Evolutionary conservation across 2,113 vertebrate genomes (phyloP).

Genomic region (Stomatorhinus ivindoensis): DNA sequence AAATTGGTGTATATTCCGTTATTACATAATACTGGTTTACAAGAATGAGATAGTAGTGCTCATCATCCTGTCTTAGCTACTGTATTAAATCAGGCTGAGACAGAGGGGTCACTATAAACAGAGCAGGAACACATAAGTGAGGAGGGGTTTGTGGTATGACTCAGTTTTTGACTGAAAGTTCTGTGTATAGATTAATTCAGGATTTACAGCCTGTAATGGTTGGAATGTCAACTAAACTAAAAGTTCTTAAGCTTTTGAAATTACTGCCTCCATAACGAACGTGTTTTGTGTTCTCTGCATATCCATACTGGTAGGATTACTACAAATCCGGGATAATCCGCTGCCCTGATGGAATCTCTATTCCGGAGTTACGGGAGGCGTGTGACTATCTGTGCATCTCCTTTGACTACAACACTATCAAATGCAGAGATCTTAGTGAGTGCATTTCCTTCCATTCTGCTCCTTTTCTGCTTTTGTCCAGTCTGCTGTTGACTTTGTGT

Average conservation of each 20-base stretch:
- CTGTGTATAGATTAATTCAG: background rate
- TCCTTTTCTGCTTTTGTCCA: background rate
- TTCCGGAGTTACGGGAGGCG: conserved; percentile 94
- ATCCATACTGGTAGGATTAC: conserved; percentile 77
- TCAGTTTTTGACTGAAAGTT: background rate
- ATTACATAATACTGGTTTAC: background rate
- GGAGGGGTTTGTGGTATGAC: background rate
- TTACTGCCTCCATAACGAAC: conserved; percentile 33
- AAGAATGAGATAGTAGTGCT: background rate
- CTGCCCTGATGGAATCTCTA: conserved; percentile 97
- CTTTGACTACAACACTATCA: conserved; percentile 97
- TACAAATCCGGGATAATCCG: conserved; percentile 98
- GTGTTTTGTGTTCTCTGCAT: conserved; percentile 19
- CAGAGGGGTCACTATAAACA: background rate
- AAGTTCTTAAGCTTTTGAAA: conserved; percentile 7
- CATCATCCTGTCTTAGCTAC: background rate
- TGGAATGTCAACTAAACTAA: background rate
- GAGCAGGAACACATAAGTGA: background rate
- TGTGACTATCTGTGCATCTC: conserved; percentile 99
- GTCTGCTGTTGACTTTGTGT: background rate
- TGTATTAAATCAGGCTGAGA: background rate
- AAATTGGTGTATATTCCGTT: background rate
- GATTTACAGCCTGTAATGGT: background rate
- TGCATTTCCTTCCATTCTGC: conserved; percentile 32
- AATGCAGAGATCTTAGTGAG: conserved; percentile 99